phyloP scores from a whole-genome alignment of 1,140 invertebrate species.

The Meloidogyne hapla region DNA sequence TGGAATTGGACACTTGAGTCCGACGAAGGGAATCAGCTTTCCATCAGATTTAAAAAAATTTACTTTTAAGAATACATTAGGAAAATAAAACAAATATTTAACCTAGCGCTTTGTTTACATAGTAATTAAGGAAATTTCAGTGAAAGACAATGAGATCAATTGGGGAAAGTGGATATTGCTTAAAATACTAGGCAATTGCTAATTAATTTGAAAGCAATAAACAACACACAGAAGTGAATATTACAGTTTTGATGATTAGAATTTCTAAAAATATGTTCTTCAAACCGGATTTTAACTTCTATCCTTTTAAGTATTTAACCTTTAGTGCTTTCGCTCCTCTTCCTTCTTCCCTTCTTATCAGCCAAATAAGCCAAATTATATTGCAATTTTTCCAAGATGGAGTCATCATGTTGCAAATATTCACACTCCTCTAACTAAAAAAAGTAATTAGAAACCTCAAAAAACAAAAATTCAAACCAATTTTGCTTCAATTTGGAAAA shows the following conservation, averaged over 20 bases:
- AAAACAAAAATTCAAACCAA: conserved; percentile 2
- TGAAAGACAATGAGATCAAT: background rate
- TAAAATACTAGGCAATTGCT: background rate
- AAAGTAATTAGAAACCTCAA: conserved; percentile 11
- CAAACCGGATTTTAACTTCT: background rate
- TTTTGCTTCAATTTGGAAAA: conserved; percentile 50
- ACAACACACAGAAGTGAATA: background rate
- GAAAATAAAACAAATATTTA: no score
- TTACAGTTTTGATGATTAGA: no score
- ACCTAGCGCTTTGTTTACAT: no score
- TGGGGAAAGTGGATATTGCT: background rate
- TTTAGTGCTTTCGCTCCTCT: background rate
- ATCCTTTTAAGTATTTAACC: background rate
- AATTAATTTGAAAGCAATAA: background rate
- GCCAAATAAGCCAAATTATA: conserved; percentile 36
- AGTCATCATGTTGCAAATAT: conserved; percentile 27
- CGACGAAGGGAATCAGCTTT: no score
- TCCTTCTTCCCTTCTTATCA: conserved; percentile 23
- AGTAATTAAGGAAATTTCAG: no score
- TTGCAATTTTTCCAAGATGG: conserved; percentile 43
- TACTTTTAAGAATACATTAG: no score
- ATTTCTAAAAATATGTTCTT: background rate
- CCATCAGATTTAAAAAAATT: no score
- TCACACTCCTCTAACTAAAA: conserved; percentile 31
- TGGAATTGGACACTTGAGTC: no score